Percentiles rank a stretch among this genome's conserved stretches.
phyloP scores from a whole-genome alignment of 2,797 vertebrate genomes.

The Enteromius paludinosus region DNA sequence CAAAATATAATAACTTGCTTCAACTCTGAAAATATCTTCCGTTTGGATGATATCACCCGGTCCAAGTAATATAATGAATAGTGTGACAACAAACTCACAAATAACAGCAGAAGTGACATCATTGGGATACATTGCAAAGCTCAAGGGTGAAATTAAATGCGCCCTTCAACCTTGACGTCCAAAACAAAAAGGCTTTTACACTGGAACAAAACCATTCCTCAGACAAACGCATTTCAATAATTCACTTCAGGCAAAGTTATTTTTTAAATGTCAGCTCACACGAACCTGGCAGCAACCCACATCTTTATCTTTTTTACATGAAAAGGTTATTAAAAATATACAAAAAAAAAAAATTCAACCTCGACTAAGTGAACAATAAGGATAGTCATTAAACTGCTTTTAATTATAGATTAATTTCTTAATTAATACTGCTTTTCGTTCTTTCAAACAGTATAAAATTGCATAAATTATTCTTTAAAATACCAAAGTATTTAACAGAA shows the following conservation, averaged over 20 bases:
- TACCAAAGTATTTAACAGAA: neutral
- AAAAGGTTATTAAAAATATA: neutral
- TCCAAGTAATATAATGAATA: neutral
- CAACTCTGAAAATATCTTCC: neutral
- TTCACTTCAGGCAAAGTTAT: conserved; percentile 21
- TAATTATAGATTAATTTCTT: neutral
- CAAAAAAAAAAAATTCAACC: neutral
- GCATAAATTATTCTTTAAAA: neutral
- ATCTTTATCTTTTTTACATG: neutral
- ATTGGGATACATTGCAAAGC: neutral
- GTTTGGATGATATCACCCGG: neutral
- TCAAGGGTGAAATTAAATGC: neutral
- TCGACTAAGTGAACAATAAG: neutral
- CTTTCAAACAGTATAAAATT: neutral
- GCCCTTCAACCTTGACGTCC: neutral
- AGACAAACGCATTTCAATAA: conserved; percentile 22
- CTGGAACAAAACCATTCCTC: conserved; percentile 9
- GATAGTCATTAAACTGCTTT: neutral
- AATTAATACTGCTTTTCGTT: neutral
- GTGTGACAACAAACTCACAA: neutral
- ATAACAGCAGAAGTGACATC: neutral
- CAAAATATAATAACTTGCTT: neutral
- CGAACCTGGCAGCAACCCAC: neutral
- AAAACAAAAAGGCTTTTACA: neutral
- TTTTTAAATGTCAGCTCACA: conserved; percentile 38